Base-by-base conservation (phyloP, 2,888 invertebrate species). In the Phortica magna region DNA sequence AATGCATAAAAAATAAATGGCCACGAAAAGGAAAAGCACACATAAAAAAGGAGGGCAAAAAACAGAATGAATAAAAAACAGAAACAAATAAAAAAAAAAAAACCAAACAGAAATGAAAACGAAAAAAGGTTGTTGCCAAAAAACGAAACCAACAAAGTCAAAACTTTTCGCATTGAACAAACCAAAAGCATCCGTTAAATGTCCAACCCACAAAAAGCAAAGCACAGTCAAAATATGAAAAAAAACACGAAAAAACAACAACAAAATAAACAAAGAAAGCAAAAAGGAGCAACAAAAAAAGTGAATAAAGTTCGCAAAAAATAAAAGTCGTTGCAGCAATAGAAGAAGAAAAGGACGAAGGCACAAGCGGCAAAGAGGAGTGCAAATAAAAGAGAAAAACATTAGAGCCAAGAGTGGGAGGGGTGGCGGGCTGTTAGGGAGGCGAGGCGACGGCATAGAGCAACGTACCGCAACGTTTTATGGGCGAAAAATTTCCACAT, bases 101-200 rank as follows among this genome's bases (percentile, higher is more conserved):
- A 12, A 55, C 19, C 31, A 48, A 59, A 64, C 7, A 65, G 22
- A 10, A 48, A 64, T 39, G 14, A 55, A 70, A 78, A 41, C 14
- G 55, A 65, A 41, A 65, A 39, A 55, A 31, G 19, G 39, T 43
- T 48, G 22, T 19, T 14, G 17, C 55, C 17, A 71, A 70, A 31
- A 64, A 43, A 68, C 53, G 22, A 53, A 71, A 71, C 55, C 70
- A 71, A 71, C 70, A 71, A 55, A 71, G 70, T 71, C 70, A 71
- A 78, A 76, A 78, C 79, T 80, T 78, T 80, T 77, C 80, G 64
- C 78, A 80, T 80, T 70, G 77, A 80, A 78, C 77, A 78, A 80
- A 78, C 78, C 74, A 74, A 80, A 78, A 80, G 78, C 80, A 80
- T 78, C 80, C 80, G 80, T 77, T 80, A 76, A 76, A 76, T 74